These are phyloP conservation scores for Apis cerana DNA, from an alignment of 1,140 invertebrate species.

Conservation along the genomic window DNA sequence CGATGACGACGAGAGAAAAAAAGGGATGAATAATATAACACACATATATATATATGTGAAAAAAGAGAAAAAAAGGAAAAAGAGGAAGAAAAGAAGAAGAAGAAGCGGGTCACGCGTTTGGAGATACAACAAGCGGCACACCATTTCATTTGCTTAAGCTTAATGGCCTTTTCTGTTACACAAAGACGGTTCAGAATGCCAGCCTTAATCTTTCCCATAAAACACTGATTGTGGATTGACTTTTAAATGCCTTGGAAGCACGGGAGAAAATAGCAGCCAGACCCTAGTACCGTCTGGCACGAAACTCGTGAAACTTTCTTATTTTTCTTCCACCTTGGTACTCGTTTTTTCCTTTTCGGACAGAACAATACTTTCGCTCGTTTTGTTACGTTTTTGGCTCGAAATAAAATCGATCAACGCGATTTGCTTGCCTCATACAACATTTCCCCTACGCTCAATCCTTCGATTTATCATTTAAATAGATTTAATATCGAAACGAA, in stretches of 20 bases:
- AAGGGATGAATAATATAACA: background rate
- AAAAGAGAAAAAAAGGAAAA: background rate
- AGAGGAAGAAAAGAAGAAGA: background rate
- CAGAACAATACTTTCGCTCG: background rate
- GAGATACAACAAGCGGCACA: conserved; percentile 8
- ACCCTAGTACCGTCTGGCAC: conserved; percentile 50
- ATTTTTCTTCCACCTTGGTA: background rate
- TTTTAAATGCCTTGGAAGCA: conserved; percentile 47
- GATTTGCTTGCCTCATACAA: no score
- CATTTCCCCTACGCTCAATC: no score
- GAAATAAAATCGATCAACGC: background rate
- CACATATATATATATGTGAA: background rate
- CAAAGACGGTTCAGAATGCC: conserved; percentile 36
- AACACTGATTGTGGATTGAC: conserved; percentile 55
- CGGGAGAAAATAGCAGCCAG: conserved; percentile 42
- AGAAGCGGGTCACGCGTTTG: background rate
- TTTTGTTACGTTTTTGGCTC: no score
- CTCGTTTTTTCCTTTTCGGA: background rate
- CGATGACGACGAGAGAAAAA: no score
- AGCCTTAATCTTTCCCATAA: conserved; percentile 48
- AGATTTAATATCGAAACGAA: no score
- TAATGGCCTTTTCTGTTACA: conserved; percentile 30
- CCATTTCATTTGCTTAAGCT: conserved; percentile 42
- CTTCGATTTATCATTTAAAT: no score
- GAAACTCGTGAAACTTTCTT: conserved; percentile 33